Evolutionary conservation across 2,888 invertebrate species (phyloP).

Genomic region (Spatulosminthurus flaviceps): DNA sequence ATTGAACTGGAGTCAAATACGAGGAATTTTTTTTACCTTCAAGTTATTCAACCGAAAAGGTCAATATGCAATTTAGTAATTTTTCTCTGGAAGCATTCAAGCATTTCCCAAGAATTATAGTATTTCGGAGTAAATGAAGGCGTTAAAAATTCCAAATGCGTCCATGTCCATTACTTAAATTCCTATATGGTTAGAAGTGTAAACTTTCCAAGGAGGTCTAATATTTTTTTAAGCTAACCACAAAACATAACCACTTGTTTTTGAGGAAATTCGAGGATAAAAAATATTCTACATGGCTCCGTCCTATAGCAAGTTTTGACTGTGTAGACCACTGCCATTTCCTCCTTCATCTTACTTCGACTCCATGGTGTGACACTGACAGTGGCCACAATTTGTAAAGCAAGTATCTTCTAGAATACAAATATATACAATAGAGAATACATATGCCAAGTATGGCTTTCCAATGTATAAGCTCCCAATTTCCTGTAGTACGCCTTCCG

Average conservation of each 20-base stretch:
- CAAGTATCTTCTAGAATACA: no score
- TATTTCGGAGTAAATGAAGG: constrained; percentile 5
- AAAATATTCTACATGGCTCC: not conserved
- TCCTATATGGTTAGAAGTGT: no score
- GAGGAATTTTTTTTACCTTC: no score
- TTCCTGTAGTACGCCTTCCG: constrained; percentile 11
- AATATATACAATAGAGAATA: no score
- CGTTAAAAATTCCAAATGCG: not conserved
- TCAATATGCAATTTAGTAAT: not conserved
- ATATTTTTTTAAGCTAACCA: constrained; percentile 13
- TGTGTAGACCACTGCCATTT: constrained; percentile 5
- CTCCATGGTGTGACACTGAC: not conserved
- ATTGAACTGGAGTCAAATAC: no score
- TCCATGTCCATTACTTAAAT: not conserved
- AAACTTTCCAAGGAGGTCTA: not conserved
- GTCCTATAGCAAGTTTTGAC: not conserved
- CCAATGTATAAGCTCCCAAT: not conserved
- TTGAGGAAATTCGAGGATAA: not conserved
- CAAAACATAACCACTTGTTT: not conserved
- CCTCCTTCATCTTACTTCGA: not conserved
- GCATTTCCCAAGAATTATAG: constrained; percentile 8
- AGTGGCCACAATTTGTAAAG: not conserved
- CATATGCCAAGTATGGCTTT: no score
- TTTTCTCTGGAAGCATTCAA: not conserved
- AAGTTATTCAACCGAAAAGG: not conserved